phyloP scores from a whole-genome alignment of 2,113 vertebrate genomes.

The Vicugna pacos region DNA sequence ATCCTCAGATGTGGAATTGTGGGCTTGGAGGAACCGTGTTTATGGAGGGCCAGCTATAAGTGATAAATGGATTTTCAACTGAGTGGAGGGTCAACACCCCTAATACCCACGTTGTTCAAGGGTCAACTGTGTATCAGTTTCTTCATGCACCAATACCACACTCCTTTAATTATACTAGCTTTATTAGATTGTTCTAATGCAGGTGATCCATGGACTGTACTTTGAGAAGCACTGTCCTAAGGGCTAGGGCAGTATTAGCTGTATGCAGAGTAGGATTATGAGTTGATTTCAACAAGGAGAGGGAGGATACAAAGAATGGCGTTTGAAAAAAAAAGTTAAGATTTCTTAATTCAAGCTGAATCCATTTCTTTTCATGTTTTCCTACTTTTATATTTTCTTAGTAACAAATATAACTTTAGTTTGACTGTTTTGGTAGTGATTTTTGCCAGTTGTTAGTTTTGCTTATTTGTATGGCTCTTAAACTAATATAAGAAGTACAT shows the following conservation, averaged over 20 bases:
- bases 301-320: not conserved
- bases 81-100: not conserved
- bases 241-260: not conserved
- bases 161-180: not conserved
- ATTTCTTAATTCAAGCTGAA: not conserved
- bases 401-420: not conserved
- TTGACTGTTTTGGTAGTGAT: conserved; percentile 13
- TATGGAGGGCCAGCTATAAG: not conserved
- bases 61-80: not conserved
- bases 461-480: not conserved
- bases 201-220: not conserved
- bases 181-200: not conserved
- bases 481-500: not conserved
- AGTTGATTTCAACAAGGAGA: not conserved
- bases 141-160: not conserved
- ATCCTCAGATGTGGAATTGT: not conserved
- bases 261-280: not conserved
- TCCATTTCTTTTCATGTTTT: not conserved
- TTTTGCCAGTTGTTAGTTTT: conserved; percentile 32
- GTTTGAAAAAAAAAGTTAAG: conserved; percentile 34
- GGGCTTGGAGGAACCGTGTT: not conserved
- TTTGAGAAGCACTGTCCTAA: not conserved
- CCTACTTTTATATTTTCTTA: not conserved
- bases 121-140: not conserved
- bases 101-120: not conserved